These are phyloP conservation scores for Ramazzottius varieornatus DNA, from an alignment of 2,888 invertebrate species.

Conservation along the genomic window DNA sequence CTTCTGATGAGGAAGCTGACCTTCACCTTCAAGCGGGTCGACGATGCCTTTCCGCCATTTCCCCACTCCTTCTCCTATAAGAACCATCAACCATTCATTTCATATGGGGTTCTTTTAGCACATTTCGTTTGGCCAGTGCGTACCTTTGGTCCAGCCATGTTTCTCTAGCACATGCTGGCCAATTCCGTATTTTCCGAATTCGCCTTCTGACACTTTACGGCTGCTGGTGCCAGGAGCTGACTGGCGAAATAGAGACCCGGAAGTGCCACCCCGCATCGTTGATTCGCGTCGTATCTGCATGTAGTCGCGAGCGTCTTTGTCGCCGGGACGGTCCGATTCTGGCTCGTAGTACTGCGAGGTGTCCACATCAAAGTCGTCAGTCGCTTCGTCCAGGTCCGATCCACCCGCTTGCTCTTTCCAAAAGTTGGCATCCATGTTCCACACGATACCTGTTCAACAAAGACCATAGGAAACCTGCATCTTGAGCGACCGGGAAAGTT, in stretches of 20 bases:
- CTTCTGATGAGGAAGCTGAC: not conserved
- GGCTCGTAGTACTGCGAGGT: slow-evolving; percentile 28
- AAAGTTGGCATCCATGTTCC: slow-evolving; percentile 31
- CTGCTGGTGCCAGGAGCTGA: not conserved
- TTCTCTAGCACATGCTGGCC: slow-evolving; percentile 25
- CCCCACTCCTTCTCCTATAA: not conserved
- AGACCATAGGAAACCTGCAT: too few species aligned
- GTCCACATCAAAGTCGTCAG: slow-evolving; percentile 33
- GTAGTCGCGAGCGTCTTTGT: slow-evolving; percentile 27
- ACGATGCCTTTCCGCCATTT: not conserved
- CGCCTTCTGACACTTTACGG: slow-evolving; percentile 11
- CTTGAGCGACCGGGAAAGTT: too few species aligned
- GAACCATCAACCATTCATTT: too few species aligned
- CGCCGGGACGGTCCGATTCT: slow-evolving; percentile 18
- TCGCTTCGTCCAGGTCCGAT: slow-evolving; percentile 28
- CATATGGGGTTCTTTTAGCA: too few species aligned
- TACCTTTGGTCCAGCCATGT: slow-evolving; percentile 29
- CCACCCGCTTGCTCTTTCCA: slow-evolving; percentile 27
- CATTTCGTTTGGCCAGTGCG: too few species aligned
- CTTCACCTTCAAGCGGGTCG: not conserved
- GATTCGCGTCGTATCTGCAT: slow-evolving; percentile 21
- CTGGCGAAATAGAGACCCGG: not conserved
- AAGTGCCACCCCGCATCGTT: slow-evolving; percentile 12
- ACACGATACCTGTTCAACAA: too few species aligned
- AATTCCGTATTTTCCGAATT: slow-evolving; percentile 25